Base-by-base conservation (phyloP, 2,797 vertebrate genomes). In the Chaetophractus vellerosus region DNA sequence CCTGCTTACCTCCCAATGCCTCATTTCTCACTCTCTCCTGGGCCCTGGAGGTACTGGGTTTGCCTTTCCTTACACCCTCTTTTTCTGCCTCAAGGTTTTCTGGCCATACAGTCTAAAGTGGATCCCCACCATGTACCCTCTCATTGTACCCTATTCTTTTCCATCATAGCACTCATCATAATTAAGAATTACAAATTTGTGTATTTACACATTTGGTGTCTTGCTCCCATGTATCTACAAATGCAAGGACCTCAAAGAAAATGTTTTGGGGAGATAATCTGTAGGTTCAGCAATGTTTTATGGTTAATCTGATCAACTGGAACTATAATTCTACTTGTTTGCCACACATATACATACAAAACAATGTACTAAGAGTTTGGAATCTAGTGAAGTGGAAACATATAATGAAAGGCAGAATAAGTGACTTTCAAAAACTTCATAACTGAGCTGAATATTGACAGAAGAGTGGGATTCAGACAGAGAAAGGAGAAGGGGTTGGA, bases 271-370 rank as follows among this genome's bases (percentile, higher is more conserved):
- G 69, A 91, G 61, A 76, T 48, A 55, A 71, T 41, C 11, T 83
- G 36, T 80, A 48, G 59, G 52, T 76, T 88, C n/a, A 16, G 36
- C 31, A 64, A 69, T 33, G 75, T 79, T 93, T 95, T 79, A 83
- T 21, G 12, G 83, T 31, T 72, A 75, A 81, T 69, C n/a, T 33
- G 15, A 74, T 85, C 36, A 91, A 72, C 3, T 1, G 24, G 23
- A 76, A 79, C 74, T 92, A 69, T 82, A 50, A 21, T 79, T 87
- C 68, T 78, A 88, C 38, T 75, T 16, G 16, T 66, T 55, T 94
- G 79, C 87, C 76, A 96, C 80, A 55, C 74, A 92, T 26, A 92
- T 8, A 72, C 63, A 78, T 38, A 91, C 31, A 90, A 87, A 90
- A 55, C 36, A 68, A 48, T 41, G 31, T 78, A 74, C 14, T 74